Conservation (phyloP, 2,888 invertebrate genomes). For the Actias luna region DNA sequence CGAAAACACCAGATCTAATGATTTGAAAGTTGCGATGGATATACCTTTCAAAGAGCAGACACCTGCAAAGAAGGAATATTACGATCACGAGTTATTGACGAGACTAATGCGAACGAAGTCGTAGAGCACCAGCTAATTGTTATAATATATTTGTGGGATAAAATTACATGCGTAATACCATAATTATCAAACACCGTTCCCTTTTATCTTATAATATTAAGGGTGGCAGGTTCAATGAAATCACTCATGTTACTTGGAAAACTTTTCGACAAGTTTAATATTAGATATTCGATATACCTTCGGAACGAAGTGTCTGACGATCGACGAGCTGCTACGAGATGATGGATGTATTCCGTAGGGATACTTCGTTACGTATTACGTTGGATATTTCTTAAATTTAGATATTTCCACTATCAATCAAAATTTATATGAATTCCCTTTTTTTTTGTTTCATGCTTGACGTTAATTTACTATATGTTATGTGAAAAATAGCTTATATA, state of each 20-base stretch:
- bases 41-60: too few species aligned
- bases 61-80: too few species aligned
- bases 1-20: too few species aligned
- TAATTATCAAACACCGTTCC: not conserved
- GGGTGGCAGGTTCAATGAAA: not conserved
- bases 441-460: not conserved
- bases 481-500: not conserved
- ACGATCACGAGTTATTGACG: too few species aligned
- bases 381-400: constrained; percentile 6
- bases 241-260: not conserved
- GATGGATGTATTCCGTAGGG: not conserved
- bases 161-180: too few species aligned
- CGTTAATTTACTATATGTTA: not conserved
- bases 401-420: constrained; percentile 4
- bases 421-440: not conserved
- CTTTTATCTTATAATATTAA: not conserved
- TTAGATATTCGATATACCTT: constrained; percentile 6
- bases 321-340: constrained; percentile 6
- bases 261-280: constrained; percentile 4
- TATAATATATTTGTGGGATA: too few species aligned
- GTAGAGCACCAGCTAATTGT: too few species aligned
- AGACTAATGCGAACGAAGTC: too few species aligned
- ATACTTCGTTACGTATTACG: constrained; percentile 5
- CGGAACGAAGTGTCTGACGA: constrained; percentile 4
- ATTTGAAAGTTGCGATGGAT: too few species aligned